These are phyloP conservation scores for Latrodectus geometricus DNA, from an alignment of 1,140 invertebrate genomes.

Conservation along the genomic window DNA sequence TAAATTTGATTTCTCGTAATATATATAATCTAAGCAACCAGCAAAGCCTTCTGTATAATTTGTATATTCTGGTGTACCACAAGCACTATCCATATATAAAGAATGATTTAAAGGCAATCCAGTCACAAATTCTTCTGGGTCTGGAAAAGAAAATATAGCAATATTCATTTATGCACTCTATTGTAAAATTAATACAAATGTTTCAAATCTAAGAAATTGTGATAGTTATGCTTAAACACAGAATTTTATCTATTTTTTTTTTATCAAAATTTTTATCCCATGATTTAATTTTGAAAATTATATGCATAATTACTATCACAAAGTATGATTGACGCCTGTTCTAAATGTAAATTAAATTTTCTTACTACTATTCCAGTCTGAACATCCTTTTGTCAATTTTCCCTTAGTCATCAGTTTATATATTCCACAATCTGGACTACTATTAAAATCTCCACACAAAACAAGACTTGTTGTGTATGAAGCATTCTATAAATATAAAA, in stretches of 20 bases:
- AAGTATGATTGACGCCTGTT: too few species aligned
- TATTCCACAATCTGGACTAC: slow-evolving; percentile 82
- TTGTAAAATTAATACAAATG: too few species aligned
- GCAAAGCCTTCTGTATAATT: slow-evolving; percentile 87
- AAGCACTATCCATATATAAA: slow-evolving; percentile 70
- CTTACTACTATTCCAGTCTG: slow-evolving; percentile 85
- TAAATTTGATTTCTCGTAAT: slow-evolving; percentile 65
- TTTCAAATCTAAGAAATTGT: too few species aligned
- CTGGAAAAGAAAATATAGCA: slow-evolving; percentile 68
- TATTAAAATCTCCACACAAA: slow-evolving; percentile 89
- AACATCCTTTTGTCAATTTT: slow-evolving; percentile 73
- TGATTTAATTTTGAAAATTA: too few species aligned
- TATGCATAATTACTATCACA: too few species aligned
- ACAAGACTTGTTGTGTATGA: slow-evolving; percentile 75
- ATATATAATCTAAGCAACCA: slow-evolving; percentile 93
- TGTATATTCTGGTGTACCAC: slow-evolving; percentile 77
- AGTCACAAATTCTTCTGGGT: slow-evolving; percentile 75
- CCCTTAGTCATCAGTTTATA: slow-evolving; percentile 80
- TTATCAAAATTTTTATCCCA: too few species aligned
- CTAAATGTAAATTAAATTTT: slow-evolving; percentile 58
- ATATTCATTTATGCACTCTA: neutral
- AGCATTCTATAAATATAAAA: slow-evolving; percentile 71
- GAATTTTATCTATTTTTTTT: too few species aligned
- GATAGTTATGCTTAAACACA: too few species aligned
- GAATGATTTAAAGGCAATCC: slow-evolving; percentile 81